Base-by-base conservation (phyloP, 1,140 invertebrate species). In the Pachyrhynchus sulphureomaculatus region DNA sequence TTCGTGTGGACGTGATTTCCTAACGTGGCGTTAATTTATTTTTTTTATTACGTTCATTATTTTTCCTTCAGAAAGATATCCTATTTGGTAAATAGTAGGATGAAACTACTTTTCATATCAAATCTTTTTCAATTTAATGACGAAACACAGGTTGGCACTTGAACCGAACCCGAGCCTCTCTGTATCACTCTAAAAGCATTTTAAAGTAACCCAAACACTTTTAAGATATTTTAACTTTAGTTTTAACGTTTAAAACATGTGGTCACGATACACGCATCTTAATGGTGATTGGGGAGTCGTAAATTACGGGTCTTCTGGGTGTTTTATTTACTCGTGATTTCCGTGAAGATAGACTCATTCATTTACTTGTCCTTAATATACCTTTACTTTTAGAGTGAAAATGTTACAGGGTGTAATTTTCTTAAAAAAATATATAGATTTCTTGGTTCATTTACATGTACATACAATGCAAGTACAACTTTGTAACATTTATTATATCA, bases 161-260 rank as follows among this genome's bases (percentile, higher is more conserved):
- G 62, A 53, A 34, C 33, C 49, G 18, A 62, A 57, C 59, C 39
- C 49, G 53, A 58, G 54, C 55, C n/a, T 62, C 36, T 34, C 55
- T 58, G 17, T 34, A 39, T 41, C 49, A 21, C 41, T 51, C 63
- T 71, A 67, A 71, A 71, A 71, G 68, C 68, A 60, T 68, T 71
- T 66, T 68, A 68, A 68, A 69, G 66, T 71, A 71, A 66, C 69
- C 67, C 62, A 69, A 71, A 71, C 69, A 69, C 65, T 69, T 69
- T 68, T 66, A 66, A 69, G 64, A 69, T 68, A 66, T 71, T 71
- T 71, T 68, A 60, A 65, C 55, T 57, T 62, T 44, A 60, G 56
- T 45, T 62, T 33, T 45, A 47, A 52, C 60, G 39, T 62, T 62
- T 49, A 52, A 45, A 62, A 53, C 48, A 55, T 47, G 48, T 52